A percentile compares a stretch with the other conserved stretches of the same genome.
Conservation (phyloP, 2,888 invertebrate species). For the Acholoe squamosa region DNA sequence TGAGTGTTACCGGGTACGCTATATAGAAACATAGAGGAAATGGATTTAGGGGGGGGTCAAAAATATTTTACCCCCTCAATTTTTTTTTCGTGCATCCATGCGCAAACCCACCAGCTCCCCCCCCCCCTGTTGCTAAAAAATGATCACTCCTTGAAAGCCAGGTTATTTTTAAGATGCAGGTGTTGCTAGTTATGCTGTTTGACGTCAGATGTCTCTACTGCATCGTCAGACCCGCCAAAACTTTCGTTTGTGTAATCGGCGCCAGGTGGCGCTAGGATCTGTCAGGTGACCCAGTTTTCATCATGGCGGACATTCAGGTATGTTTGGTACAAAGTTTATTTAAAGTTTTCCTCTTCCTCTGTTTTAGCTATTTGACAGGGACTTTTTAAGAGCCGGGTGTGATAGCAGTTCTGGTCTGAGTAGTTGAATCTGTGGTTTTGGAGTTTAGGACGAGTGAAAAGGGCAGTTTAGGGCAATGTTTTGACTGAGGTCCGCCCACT, state of each 20-base stretch:
- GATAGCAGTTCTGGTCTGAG: background rate
- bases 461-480: conserved; percentile 9
- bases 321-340: conserved; percentile 57
- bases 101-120: too few species aligned
- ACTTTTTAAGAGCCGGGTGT: background rate
- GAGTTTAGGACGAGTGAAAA: background rate
- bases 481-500: conserved; percentile 48
- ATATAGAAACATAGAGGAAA: too few species aligned
- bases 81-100: too few species aligned
- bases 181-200: background rate
- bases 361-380: conserved; percentile 27
- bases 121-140: too few species aligned
- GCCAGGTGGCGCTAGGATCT: conserved; percentile 21
- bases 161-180: too few species aligned
- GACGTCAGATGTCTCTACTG: background rate
- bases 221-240: background rate
- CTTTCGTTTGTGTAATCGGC: background rate
- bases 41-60: too few species aligned
- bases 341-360: conserved; percentile 40
- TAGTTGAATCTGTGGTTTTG: background rate
- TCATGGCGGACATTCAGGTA: conserved; percentile 53
- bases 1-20: too few species aligned
- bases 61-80: too few species aligned
- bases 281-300: conserved; percentile 57
- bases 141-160: too few species aligned